Evolutionary conservation across 2,888 invertebrate genomes (phyloP), one percentile per base, ranked within the genome.

Genomic region (Apotomis turbidana): DNA sequence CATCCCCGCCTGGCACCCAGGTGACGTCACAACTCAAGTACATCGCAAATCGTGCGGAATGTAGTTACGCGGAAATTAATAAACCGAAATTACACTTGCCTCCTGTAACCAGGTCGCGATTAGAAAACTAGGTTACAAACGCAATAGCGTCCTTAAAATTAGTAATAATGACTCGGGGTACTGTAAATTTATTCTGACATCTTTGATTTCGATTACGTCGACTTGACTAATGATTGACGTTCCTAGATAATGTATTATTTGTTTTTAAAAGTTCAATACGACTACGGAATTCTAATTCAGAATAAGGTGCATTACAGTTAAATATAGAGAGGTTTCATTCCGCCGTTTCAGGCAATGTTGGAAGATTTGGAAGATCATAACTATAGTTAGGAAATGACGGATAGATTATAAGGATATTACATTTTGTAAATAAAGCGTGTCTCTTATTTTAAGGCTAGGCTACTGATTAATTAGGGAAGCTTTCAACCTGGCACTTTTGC

Each of bases 1-100:
- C 81, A 85, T 88, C 91, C 77, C 90, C 81, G 90, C 87, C 91
- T 92, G 93, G 93, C 84, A 93, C 93, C 89, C 85, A 79, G 78
- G 82, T 93, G 91, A 93, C 93, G 93, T 93, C 92, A 93, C 79
- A 78, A 78, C 78, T 77, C 82, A 78, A 80, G 80, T 79, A 79
- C 85, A 85, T 85, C 83, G 84, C 76, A 81, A 86, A 84, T 82
- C 85, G 84, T 85, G 83, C 81, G 81, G 82, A 84, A 86, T 85
- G 83, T 85, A 80, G 80, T 81, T 81, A 87, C 85, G 83, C 85
- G 89, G 90, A 90, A 90, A 90, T 90, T 90, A 91, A 87, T 88
- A 85, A 87, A 85, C 83, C 81, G 78, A 87, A 88, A 88, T 88
- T 85, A 88, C 83, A 83, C 85, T 87, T 89, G 89, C 91, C 88